A percentile compares a stretch with the other conserved stretches of the same genome.
Evolutionary conservation across 2,113 vertebrate genomes (phyloP).

Genomic region (human): GRCh38 chr1:9348501-9349000

Average conservation of each 20-base stretch:
- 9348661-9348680: neutral
- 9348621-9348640: neutral
- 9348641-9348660: neutral
- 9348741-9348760: neutral
- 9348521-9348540: neutral
- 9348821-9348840: neutral
- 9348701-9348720: neutral
- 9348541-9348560: neutral
- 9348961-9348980: neutral
- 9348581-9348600: neutral
- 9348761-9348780: neutral
- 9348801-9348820: rapidly evolving
- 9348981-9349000: neutral
- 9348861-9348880: neutral
- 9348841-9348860: neutral
- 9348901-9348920: neutral
- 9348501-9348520: neutral
- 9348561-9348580: neutral
- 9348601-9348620: neutral
- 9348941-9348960: neutral
- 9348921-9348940: neutral
- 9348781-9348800: neutral
- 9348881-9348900: neutral
- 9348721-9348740: neutral
- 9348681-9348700: neutral